Conservation (phyloP, 2,888 invertebrate genomes). For the Cantharis flavilabris region DNA sequence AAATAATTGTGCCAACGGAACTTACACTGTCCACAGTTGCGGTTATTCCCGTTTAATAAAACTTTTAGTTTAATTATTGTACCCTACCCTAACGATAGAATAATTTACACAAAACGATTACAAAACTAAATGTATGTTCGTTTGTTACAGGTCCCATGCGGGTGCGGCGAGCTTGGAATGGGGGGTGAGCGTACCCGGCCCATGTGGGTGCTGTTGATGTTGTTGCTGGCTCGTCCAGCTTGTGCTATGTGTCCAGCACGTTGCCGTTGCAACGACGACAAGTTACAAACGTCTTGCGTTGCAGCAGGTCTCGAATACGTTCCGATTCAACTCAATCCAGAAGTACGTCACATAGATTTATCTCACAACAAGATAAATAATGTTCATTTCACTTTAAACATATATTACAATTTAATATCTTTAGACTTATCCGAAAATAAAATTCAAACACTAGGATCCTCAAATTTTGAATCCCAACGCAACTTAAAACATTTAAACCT, state of each 20-base stretch:
- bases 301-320: slow-evolving; percentile 81
- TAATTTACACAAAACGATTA: slow-evolving; percentile 15
- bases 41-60: slow-evolving; percentile 11
- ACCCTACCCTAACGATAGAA: slow-evolving; percentile 9
- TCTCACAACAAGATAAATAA: slow-evolving; percentile 82
- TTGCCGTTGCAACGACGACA: slow-evolving; percentile 82
- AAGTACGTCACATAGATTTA: slow-evolving; percentile 79
- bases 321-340: slow-evolving; percentile 88
- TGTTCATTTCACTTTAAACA: slow-evolving; percentile 76
- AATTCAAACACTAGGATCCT: slow-evolving; percentile 78
- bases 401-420: slow-evolving; percentile 78
- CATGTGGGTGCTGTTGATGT: slow-evolving; percentile 60
- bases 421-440: slow-evolving; percentile 84
- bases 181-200: slow-evolving; percentile 52
- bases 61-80: slow-evolving; percentile 15
- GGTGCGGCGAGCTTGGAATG: slow-evolving; percentile 51
- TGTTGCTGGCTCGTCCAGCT: slow-evolving; percentile 54
- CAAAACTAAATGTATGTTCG: slow-evolving; percentile 17
- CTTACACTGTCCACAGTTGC: neutral
- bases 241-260: slow-evolving; percentile 70
- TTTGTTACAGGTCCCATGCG: slow-evolving; percentile 53
- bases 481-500: slow-evolving; percentile 76
- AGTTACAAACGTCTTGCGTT: slow-evolving; percentile 76
- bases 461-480: slow-evolving; percentile 79
- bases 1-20: neutral